phyloP scores from a whole-genome alignment of 2,888 invertebrate species.

The Corbicula japonica region DNA sequence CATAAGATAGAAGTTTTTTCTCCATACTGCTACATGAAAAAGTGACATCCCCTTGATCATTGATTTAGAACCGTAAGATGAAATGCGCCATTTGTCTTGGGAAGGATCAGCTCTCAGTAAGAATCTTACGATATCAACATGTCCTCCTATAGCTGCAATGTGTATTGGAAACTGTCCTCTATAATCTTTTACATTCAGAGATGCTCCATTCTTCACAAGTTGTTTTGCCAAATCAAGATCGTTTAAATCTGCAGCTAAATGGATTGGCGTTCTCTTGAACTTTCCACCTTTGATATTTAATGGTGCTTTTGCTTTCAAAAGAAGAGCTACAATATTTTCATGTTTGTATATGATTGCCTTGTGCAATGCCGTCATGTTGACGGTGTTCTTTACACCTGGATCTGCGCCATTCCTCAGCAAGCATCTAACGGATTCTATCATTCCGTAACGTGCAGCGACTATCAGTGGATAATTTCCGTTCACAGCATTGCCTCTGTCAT shows the following conservation, averaged over 20 bases:
- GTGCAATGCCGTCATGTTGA: conserved; percentile 23
- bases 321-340: not conserved
- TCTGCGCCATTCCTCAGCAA: conserved; percentile 13
- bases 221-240: not conserved
- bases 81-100: conserved; percentile 10
- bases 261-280: conserved; percentile 34
- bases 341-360: conserved; percentile 21
- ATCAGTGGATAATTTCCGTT: conserved; percentile 38
- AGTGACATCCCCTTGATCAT: conserved; percentile 19
- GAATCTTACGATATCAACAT: conserved; percentile 1
- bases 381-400: conserved; percentile 8
- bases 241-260: conserved; percentile 21
- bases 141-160: conserved; percentile 24
- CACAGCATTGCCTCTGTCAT: conserved; percentile 12
- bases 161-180: conserved; percentile 25
- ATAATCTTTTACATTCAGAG: conserved; percentile 13
- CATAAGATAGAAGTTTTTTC: conserved; percentile 14
- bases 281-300: conserved; percentile 3
- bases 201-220: conserved; percentile 11
- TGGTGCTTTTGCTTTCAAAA: conserved; percentile 5
- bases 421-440: conserved; percentile 13
- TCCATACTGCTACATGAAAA: conserved; percentile 35
- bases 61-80: conserved; percentile 22
- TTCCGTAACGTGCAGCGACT: conserved; percentile 30
- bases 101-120: conserved; percentile 17